These are phyloP conservation scores for Chymomyza amoena DNA, from an alignment of 2,888 invertebrate species.

Conservation along the genomic window DNA sequence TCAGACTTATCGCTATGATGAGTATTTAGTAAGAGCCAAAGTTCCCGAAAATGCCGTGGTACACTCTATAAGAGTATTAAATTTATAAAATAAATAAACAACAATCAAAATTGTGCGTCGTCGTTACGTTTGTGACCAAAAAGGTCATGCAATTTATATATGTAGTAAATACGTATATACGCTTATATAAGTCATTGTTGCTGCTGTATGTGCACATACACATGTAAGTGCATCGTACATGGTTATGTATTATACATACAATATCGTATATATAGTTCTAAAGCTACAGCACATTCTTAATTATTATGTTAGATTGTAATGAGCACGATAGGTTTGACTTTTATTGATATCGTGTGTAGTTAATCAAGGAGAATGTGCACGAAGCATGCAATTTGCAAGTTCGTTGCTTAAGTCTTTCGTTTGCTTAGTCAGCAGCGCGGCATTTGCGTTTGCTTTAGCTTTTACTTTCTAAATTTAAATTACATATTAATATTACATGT, in stretches of 20 bases:
- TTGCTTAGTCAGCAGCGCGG: conserved; percentile 51
- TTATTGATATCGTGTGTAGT: conserved; percentile 49
- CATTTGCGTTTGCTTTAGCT: conserved; percentile 47
- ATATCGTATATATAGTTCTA: not conserved
- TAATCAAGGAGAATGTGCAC: conserved; percentile 54
- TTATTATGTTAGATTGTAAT: conserved; percentile 42
- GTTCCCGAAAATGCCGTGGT: too few species aligned
- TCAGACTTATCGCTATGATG: too few species aligned
- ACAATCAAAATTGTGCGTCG: conserved; percentile 44
- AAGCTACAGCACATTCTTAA: conserved; percentile 24
- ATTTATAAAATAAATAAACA: not conserved
- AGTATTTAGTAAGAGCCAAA: too few species aligned
- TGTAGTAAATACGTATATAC: not conserved
- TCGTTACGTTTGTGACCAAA: conserved; percentile 60
- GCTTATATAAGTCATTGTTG: conserved; percentile 11
- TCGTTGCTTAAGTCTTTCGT: conserved; percentile 60
- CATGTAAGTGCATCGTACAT: not conserved
- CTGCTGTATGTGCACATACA: conserved; percentile 31
- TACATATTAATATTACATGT: conserved; percentile 28
- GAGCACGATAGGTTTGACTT: conserved; percentile 33
- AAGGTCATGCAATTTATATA: conserved; percentile 57
- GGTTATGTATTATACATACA: not conserved
- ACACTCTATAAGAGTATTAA: too few species aligned
- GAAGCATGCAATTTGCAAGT: conserved; percentile 49
- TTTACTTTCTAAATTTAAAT: conserved; percentile 71